phyloP scores from a whole-genome alignment of 2,113 vertebrate genomes.

The Cyanoderma ruficeps region DNA sequence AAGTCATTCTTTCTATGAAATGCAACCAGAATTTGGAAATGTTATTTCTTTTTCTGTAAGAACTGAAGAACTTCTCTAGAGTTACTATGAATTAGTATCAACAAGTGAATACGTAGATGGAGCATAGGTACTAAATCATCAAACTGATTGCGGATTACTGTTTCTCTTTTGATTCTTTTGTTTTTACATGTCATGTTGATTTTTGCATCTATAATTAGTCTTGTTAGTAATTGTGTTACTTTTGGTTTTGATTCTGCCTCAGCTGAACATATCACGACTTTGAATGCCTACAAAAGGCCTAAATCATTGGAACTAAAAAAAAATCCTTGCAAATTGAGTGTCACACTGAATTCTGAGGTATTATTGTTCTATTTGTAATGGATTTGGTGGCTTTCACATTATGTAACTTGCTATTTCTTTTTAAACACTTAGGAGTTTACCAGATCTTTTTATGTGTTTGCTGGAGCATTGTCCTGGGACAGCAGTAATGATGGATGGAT shows the following conservation, averaged over 20 bases:
- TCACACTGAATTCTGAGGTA: background rate
- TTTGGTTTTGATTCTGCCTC: background rate
- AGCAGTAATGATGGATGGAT: conserved; percentile 23
- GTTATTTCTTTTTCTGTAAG: background rate
- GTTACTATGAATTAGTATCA: background rate
- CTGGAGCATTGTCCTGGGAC: background rate
- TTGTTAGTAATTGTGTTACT: background rate
- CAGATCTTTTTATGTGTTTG: background rate
- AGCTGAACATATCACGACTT: background rate
- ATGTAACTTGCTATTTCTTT: conserved; percentile 1
- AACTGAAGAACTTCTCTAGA: background rate
- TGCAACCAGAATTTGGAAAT: conserved; percentile 3
- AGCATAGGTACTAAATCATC: background rate
- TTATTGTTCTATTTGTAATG: background rate
- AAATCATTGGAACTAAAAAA: background rate
- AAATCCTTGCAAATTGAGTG: background rate
- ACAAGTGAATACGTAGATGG: background rate
- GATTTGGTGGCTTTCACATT: background rate
- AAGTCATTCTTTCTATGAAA: conserved; percentile 17
- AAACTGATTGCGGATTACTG: background rate
- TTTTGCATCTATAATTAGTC: background rate
- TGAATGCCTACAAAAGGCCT: background rate
- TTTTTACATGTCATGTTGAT: background rate
- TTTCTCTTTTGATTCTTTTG: background rate
- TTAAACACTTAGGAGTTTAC: conserved; percentile 25